Evolutionary conservation across 2,797 vertebrate genomes (phyloP).

Genomic region (Pterois miles): DNA sequence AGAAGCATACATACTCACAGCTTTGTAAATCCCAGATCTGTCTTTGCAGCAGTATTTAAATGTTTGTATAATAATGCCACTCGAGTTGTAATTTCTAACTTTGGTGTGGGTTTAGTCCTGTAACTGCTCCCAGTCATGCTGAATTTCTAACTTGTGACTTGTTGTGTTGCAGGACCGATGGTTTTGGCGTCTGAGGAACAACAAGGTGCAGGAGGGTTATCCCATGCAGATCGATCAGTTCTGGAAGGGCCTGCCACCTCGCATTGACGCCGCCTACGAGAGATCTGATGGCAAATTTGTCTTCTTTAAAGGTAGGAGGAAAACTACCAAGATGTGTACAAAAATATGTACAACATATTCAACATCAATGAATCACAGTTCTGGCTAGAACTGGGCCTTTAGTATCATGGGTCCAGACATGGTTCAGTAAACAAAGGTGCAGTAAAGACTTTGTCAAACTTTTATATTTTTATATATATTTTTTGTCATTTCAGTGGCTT

Average conservation of each 20-base stretch:
- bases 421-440: background rate
- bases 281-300: conserved; percentile 96
- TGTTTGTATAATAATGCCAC: background rate
- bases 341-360: background rate
- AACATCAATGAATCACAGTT: background rate
- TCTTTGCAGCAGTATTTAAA: too few relatives aligned
- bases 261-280: conserved; percentile 96
- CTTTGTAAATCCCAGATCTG: too few relatives aligned
- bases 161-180: conserved; percentile 87
- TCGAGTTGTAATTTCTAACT: rapidly evolving
- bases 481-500: background rate
- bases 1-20: background rate
- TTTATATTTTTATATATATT: background rate
- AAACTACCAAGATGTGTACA: background rate
- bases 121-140: background rate
- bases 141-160: background rate
- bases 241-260: conserved; percentile 95
- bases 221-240: conserved; percentile 99
- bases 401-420: conserved; percentile 10
- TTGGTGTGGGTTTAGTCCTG: background rate
- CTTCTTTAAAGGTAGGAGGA: conserved; percentile 94
- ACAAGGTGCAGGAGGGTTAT: conserved; percentile 96
- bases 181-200: conserved; percentile 98
- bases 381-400: background rate
- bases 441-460: background rate